These are phyloP conservation scores for Pseudopipra pipra DNA, from an alignment of 2,113 vertebrate genomes.

Conservation along the genomic window DNA sequence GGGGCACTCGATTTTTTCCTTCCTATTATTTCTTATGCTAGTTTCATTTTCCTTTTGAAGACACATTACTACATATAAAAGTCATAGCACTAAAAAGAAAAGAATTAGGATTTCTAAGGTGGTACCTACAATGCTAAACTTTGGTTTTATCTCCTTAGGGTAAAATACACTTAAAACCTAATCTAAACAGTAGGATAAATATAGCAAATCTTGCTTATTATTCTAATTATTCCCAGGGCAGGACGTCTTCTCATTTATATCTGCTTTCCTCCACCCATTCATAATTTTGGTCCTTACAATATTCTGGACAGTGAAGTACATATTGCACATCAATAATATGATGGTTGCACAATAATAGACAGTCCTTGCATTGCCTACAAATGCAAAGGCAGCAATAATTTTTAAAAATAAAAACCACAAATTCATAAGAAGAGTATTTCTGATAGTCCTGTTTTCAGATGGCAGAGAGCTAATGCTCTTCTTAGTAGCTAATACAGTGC, in stretches of 20 bases:
- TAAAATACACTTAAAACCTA: neutral
- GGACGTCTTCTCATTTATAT: neutral
- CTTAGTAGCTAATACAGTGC: neutral
- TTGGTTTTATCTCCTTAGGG: neutral
- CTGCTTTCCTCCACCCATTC: neutral
- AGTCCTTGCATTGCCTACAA: neutral
- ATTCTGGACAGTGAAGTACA: neutral
- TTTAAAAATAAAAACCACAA: neutral
- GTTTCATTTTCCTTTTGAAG: neutral
- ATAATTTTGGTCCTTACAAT: neutral
- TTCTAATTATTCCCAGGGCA: neutral
- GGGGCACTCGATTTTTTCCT: fast-evolving
- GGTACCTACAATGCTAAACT: neutral
- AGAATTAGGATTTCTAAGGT: neutral
- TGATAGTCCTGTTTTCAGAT: neutral
- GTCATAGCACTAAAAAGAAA: neutral
- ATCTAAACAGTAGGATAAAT: neutral
- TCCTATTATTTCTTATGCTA: neutral
- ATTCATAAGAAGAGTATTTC: neutral
- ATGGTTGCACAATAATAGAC: neutral
- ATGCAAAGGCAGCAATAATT: neutral
- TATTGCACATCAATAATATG: neutral
- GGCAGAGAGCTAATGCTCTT: neutral
- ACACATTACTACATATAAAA: neutral
- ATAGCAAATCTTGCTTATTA: neutral